Conservation (phyloP, 2,888 invertebrate species). For the Spatulosminthurus flaviceps region DNA sequence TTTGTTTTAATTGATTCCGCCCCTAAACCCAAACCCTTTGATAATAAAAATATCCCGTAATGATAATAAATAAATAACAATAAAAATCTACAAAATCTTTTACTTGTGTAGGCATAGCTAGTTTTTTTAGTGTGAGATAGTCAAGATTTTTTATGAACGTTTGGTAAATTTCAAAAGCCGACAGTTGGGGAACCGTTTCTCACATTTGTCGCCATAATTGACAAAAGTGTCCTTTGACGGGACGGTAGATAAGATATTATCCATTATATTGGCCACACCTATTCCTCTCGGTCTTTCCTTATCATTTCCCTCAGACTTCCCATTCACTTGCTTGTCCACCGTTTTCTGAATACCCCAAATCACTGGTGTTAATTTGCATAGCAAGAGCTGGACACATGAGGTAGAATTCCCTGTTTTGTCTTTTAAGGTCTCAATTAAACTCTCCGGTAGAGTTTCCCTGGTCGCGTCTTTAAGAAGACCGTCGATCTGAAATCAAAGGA, state of each 20-base stretch:
- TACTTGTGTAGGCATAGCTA: too few relatives aligned
- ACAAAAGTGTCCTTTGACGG: slow-evolving; percentile 66
- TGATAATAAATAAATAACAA: too few relatives aligned
- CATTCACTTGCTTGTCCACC: slow-evolving; percentile 18
- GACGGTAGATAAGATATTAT: slow-evolving; percentile 52
- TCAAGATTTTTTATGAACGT: not conserved
- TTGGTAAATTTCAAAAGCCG: slow-evolving; percentile 62
- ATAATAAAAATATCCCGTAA: too few relatives aligned
- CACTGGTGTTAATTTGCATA: slow-evolving; percentile 82
- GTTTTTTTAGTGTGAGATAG: too few relatives aligned
- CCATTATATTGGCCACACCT: slow-evolving; percentile 32
- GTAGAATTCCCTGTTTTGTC: slow-evolving; percentile 65
- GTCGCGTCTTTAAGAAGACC: slow-evolving; percentile 59
- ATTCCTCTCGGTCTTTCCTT: not conserved
- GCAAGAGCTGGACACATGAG: slow-evolving; percentile 67
- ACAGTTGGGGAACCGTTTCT: slow-evolving; percentile 71
- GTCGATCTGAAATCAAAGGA: slow-evolving; percentile 55
- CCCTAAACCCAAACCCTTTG: too few relatives aligned
- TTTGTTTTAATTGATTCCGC: not conserved
- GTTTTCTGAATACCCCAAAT: slow-evolving; percentile 80
- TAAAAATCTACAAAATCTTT: not conserved
- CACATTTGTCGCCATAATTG: slow-evolving; percentile 73
- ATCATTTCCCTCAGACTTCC: not conserved
- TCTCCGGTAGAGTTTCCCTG: slow-evolving; percentile 64
- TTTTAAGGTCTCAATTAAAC: slow-evolving; percentile 66